Percentiles rank a stretch among this genome's conserved stretches.
These are phyloP conservation scores for Nemapogon koenigi DNA, from an alignment of 2,888 invertebrate species.

Conservation along the genomic window DNA sequence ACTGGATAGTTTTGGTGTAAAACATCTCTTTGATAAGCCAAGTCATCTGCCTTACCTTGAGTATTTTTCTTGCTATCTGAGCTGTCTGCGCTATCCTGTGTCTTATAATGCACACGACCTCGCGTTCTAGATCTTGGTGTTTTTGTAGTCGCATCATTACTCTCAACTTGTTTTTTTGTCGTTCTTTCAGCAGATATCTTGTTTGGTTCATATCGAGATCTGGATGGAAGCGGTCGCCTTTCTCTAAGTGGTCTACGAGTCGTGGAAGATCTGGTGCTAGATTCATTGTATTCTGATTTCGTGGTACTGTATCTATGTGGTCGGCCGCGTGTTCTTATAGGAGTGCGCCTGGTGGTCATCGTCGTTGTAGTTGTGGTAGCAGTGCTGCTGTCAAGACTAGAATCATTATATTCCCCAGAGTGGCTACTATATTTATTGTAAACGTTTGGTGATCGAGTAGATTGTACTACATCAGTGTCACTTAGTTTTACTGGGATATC, in stretches of 20 bases:
- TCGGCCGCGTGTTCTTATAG: constrained; percentile 38
- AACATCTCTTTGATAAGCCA: constrained; percentile 69
- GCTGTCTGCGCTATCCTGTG: constrained; percentile 39
- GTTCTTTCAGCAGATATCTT: constrained; percentile 44
- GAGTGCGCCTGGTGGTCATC: constrained; percentile 35
- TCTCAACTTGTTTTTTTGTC: constrained; percentile 30
- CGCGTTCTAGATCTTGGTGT: constrained; percentile 43
- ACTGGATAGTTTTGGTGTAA: constrained; percentile 70
- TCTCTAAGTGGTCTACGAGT: constrained; percentile 61
- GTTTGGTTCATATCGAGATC: constrained; percentile 43
- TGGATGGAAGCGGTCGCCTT: constrained; percentile 46
- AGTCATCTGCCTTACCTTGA: constrained; percentile 33
- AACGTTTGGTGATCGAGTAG: constrained; percentile 25
- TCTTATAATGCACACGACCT: constrained; percentile 59
- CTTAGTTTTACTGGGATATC: too few relatives aligned
- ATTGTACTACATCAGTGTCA: constrained; percentile 15
- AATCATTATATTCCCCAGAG: constrained; percentile 23
- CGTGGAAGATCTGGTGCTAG: constrained; percentile 35
- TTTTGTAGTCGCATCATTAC: constrained; percentile 40
- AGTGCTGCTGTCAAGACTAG: constrained; percentile 22
- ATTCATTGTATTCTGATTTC: constrained; percentile 45
- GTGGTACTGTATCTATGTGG: constrained; percentile 44
- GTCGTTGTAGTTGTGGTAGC: constrained; percentile 39
- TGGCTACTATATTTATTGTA: constrained; percentile 34
- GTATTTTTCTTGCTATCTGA: constrained; percentile 32